A percentile compares a stretch with the other conserved stretches of the same genome.
Evolutionary conservation across 2,888 invertebrate genomes (phyloP).

Genomic region (Lingula anatina): DNA sequence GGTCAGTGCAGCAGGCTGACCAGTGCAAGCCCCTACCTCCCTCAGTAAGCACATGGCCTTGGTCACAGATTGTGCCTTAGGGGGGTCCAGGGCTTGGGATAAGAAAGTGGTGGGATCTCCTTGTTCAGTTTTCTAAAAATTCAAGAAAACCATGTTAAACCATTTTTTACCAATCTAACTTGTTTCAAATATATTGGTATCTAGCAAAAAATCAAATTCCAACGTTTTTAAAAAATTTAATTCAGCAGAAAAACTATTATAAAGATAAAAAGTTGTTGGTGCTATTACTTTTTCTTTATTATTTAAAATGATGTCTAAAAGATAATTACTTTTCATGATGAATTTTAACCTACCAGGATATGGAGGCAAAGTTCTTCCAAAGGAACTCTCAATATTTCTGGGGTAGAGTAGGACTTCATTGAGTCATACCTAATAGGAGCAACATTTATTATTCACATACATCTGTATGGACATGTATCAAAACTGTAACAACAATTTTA

Average conservation of each 20-base stretch:
- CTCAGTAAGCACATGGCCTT: slow-evolving; percentile 39
- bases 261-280: too few species aligned
- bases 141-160: not conserved
- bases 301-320: too few species aligned
- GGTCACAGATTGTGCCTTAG: slow-evolving; percentile 24
- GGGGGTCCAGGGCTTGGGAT: slow-evolving; percentile 38
- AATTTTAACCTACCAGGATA: too few species aligned
- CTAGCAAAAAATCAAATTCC: not conserved
- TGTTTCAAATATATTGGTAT: not conserved
- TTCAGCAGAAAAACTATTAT: too few species aligned
- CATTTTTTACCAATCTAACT: not conserved
- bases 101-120: slow-evolving; percentile 40
- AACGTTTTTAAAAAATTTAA: too few species aligned
- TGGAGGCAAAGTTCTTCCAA: slow-evolving; percentile 47
- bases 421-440: slow-evolving; percentile 20
- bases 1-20: slow-evolving; percentile 29
- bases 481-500: too few species aligned
- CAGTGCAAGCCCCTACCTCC: slow-evolving; percentile 41
- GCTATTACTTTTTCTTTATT: too few species aligned
- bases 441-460: too few species aligned
- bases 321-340: too few species aligned
- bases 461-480: not conserved
- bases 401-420: slow-evolving; percentile 31
- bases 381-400: slow-evolving; percentile 46
- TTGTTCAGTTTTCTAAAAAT: slow-evolving; percentile 44